phyloP scores from a whole-genome alignment of 2,113 vertebrate species.

The Podarcis muralis region DNA sequence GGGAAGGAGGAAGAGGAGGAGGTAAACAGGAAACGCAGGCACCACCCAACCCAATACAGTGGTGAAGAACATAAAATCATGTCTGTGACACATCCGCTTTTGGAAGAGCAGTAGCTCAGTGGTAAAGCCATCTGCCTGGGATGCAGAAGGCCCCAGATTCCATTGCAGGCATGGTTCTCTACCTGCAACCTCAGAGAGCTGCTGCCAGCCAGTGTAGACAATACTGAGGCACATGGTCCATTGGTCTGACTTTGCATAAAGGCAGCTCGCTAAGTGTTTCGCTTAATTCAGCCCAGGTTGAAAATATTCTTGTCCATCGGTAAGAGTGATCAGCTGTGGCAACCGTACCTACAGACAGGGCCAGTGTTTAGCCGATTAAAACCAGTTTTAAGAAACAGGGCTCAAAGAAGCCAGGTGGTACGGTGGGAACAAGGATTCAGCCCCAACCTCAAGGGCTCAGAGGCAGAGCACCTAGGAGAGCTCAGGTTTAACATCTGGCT shows the following conservation, averaged over 20 bases:
- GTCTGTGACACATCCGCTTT: not conserved
- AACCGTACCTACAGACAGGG: not conserved
- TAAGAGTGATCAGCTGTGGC: not conserved
- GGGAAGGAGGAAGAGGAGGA: not conserved
- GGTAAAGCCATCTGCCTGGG: too few relatives aligned
- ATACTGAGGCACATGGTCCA: too few relatives aligned
- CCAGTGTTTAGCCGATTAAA: not conserved
- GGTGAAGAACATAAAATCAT: not conserved
- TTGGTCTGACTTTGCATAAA: too few relatives aligned
- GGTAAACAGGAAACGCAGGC: not conserved
- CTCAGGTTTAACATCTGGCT: not conserved
- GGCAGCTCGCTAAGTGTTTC: not conserved
- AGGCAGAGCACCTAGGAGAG: not conserved
- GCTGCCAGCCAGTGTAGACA: too few relatives aligned
- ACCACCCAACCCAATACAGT: not conserved
- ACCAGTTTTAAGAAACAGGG: not conserved
- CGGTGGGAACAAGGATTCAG: not conserved
- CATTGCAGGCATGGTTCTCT: too few relatives aligned
- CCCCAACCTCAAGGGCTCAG: not conserved
- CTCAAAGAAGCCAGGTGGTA: not conserved
- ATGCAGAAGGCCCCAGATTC: too few relatives aligned
- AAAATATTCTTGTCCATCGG: not conserved
- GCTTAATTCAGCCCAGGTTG: not conserved
- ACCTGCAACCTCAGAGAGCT: too few relatives aligned
- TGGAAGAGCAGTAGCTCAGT: too few relatives aligned